These are phyloP conservation scores for Patella vulgata DNA, from an alignment of 1,140 invertebrate genomes.

Conservation along the genomic window DNA sequence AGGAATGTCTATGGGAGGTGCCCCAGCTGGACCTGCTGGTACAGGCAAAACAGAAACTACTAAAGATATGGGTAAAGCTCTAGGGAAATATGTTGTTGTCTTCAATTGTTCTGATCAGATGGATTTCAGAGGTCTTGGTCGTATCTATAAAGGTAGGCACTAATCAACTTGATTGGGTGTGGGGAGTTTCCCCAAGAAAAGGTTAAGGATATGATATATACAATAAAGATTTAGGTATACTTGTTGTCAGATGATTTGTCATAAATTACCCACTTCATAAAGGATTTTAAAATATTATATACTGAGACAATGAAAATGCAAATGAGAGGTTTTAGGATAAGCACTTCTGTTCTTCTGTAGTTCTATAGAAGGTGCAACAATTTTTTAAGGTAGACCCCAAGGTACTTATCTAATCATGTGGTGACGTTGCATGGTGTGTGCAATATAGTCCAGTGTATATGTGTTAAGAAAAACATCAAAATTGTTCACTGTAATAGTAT, in stretches of 20 bases:
- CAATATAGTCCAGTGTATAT: too few species aligned
- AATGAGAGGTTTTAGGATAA: too few species aligned
- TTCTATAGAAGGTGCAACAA: too few species aligned
- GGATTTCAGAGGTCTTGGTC: slow-evolving; percentile 92
- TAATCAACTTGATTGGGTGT: not conserved
- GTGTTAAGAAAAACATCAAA: too few species aligned
- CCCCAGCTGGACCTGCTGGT: slow-evolving; percentile 93
- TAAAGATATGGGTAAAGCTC: slow-evolving; percentile 97
- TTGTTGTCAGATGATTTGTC: not conserved
- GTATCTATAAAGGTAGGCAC: slow-evolving; percentile 83
- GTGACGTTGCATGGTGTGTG: too few species aligned
- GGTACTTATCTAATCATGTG: too few species aligned
- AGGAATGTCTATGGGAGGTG: slow-evolving; percentile 95
- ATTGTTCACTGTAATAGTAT: too few species aligned
- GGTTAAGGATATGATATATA: not conserved
- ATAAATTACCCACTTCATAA: not conserved
- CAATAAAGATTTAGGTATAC: not conserved
- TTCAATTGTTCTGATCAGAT: slow-evolving; percentile 99
- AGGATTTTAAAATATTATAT: not conserved
- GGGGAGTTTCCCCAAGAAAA: not conserved
- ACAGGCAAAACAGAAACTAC: slow-evolving; percentile 98
- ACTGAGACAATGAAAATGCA: too few species aligned
- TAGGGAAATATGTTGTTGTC: slow-evolving; percentile 97
- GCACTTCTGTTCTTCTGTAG: too few species aligned
- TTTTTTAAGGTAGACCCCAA: too few species aligned